Percentiles rank a stretch among this genome's conserved stretches.
These are phyloP conservation scores for Trachelus stipa DNA, from an alignment of 2,888 invertebrate genomes.

Conservation along the genomic window DNA sequence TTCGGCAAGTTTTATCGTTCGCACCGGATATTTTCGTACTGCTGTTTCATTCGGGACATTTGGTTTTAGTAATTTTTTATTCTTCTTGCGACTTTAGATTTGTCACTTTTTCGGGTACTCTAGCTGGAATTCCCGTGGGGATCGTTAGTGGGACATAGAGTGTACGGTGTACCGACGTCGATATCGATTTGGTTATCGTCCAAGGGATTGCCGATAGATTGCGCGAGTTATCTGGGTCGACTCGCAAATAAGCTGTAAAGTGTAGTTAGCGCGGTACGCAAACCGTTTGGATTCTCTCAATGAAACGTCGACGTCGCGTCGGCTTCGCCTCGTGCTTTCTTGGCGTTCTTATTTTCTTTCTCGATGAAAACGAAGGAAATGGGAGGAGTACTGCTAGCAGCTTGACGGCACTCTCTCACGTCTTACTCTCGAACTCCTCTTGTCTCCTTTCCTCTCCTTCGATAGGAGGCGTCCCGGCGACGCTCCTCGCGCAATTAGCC, in stretches of 20 bases:
- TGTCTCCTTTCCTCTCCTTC: conserved; percentile 1
- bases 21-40: not conserved
- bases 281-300: conserved; percentile 41
- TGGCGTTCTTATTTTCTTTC: no score
- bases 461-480: no score
- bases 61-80: conserved; percentile 25
- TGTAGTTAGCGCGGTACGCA: conserved; percentile 25
- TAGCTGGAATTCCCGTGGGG: no score
- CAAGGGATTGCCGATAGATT: conserved; percentile 43
- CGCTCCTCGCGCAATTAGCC: no score
- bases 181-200: conserved; percentile 27
- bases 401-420: no score
- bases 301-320: conserved; percentile 28
- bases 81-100: no score
- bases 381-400: no score
- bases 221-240: conserved; percentile 57
- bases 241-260: conserved; percentile 52
- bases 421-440: conserved; percentile 25
- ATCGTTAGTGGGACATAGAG: no score
- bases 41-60: not conserved
- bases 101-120: no score
- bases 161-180: no score
- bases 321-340: no score
- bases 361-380: no score
- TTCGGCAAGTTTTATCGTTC: not conserved